phyloP scores from a whole-genome alignment of 2,888 invertebrate genomes.

The Empis stercorea region DNA sequence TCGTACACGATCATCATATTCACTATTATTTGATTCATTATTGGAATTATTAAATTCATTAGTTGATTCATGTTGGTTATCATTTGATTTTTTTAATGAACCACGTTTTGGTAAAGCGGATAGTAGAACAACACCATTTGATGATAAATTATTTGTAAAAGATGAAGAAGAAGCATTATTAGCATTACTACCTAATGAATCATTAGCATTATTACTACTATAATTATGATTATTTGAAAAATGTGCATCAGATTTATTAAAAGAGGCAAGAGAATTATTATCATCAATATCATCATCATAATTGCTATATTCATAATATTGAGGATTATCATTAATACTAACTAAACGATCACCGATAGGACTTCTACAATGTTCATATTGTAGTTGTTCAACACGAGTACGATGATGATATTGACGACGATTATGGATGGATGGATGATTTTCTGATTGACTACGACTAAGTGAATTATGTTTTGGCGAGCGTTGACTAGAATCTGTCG shows the following conservation, averaged over 20 bases:
- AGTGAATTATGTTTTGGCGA: background rate
- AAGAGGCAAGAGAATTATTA: slow-evolving; percentile 23
- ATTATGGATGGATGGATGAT: background rate
- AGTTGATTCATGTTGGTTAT: slow-evolving; percentile 19
- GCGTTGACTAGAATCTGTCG: background rate
- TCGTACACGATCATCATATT: slow-evolving; percentile 38
- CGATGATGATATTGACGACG: slow-evolving; percentile 12
- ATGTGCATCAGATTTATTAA: background rate
- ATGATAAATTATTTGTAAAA: slow-evolving; percentile 40
- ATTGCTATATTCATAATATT: slow-evolving; percentile 40
- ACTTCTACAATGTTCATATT: slow-evolving; percentile 16
- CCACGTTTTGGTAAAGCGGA: slow-evolving; percentile 29
- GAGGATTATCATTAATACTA: slow-evolving; percentile 41
- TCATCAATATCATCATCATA: slow-evolving; percentile 16
- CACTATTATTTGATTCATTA: slow-evolving; percentile 34
- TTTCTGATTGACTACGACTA: background rate
- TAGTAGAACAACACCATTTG: slow-evolving; percentile 29
- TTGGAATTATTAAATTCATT: slow-evolving; percentile 20
- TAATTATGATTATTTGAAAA: background rate
- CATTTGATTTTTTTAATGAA: slow-evolving; percentile 30
- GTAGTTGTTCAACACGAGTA: slow-evolving; percentile 17
- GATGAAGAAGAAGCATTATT: slow-evolving; percentile 47
- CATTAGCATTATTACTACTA: slow-evolving; percentile 16
- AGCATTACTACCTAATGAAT: slow-evolving; percentile 40
- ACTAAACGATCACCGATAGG: slow-evolving; percentile 29